Percentiles rank a stretch among this genome's conserved stretches.
Conservation (phyloP, 2,888 invertebrate species). For the Monopis laevigella region DNA sequence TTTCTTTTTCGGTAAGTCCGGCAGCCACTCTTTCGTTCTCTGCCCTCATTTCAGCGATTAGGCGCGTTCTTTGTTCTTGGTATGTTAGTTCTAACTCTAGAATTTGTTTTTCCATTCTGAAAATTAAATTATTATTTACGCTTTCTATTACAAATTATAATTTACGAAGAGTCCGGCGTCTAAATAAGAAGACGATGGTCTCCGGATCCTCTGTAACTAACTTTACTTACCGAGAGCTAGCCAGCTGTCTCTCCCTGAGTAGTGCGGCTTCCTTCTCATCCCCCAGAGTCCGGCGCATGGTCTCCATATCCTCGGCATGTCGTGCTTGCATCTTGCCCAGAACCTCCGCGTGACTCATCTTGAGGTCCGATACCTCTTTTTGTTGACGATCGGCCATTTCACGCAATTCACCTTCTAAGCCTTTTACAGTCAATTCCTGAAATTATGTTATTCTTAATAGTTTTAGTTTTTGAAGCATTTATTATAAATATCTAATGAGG, state of each 20-base stretch:
- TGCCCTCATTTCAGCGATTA: constrained; percentile 72
- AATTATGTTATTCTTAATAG: not conserved
- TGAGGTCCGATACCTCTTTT: constrained; percentile 66
- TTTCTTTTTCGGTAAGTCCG: constrained; percentile 69
- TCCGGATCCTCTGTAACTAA: too few relatives aligned
- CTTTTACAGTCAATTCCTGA: constrained; percentile 86
- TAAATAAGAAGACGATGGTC: too few relatives aligned
- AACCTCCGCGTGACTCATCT: constrained; percentile 51
- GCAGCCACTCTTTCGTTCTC: constrained; percentile 74
- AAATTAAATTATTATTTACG: not conserved
- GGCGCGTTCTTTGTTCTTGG: constrained; percentile 50
- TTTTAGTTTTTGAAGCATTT: not conserved
- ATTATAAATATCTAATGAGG: not conserved
- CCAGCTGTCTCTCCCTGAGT: constrained; percentile 51
- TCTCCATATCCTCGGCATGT: constrained; percentile 50
- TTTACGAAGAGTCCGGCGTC: too few relatives aligned
- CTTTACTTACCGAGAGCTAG: constrained; percentile 43
- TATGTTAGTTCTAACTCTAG: constrained; percentile 48
- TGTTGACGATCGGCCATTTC: constrained; percentile 80
- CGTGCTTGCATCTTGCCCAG: constrained; percentile 43
- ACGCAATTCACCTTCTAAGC: constrained; percentile 84
- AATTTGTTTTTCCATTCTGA: constrained; percentile 53
- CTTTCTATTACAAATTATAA: not conserved
- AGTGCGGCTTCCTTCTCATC: constrained; percentile 50
- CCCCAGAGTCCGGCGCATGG: constrained; percentile 65